These are phyloP conservation scores for Oegoconia quadripuncta DNA, from an alignment of 2,888 invertebrate genomes.

Conservation along the genomic window DNA sequence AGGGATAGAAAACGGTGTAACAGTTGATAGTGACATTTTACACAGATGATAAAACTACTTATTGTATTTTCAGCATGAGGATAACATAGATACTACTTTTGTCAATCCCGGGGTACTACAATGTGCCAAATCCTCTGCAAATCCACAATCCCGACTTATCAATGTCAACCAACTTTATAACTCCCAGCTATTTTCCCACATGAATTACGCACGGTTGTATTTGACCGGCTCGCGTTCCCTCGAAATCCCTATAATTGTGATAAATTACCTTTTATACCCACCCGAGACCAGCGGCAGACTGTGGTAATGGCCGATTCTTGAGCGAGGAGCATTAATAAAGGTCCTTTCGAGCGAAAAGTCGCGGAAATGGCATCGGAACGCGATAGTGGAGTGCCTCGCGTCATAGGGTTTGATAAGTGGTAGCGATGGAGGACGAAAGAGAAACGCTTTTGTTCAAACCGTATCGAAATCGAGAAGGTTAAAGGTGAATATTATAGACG, in stretches of 20 bases:
- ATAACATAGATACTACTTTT: too few species aligned
- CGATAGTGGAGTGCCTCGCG: neutral
- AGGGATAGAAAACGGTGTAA: too few species aligned
- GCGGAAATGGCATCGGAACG: neutral
- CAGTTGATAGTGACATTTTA: too few species aligned
- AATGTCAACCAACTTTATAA: neutral
- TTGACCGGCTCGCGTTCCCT: slow-evolving; percentile 4
- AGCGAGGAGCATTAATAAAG: slow-evolving; percentile 48
- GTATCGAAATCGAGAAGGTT: too few species aligned
- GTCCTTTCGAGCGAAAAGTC: slow-evolving; percentile 30
- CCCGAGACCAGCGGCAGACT: slow-evolving; percentile 57
- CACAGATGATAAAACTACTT: too few species aligned
- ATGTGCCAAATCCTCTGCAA: too few species aligned
- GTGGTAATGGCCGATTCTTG: slow-evolving; percentile 62
- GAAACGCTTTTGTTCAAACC: too few species aligned
- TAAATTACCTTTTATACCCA: slow-evolving; percentile 61
- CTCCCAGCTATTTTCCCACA: neutral
- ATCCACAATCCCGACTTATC: neutral
- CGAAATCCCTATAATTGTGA: slow-evolving; percentile 66
- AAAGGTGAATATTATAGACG: too few species aligned
- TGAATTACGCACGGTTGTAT: slow-evolving; percentile 7
- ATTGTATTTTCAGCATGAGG: too few species aligned
- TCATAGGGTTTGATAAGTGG: slow-evolving; percentile 1
- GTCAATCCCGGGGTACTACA: too few species aligned
- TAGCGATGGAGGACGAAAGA: neutral